A percentile compares a stretch with the other conserved stretches of the same genome.
phyloP scores from a whole-genome alignment of 2,113 vertebrate species.

The Xenus cinereus region DNA sequence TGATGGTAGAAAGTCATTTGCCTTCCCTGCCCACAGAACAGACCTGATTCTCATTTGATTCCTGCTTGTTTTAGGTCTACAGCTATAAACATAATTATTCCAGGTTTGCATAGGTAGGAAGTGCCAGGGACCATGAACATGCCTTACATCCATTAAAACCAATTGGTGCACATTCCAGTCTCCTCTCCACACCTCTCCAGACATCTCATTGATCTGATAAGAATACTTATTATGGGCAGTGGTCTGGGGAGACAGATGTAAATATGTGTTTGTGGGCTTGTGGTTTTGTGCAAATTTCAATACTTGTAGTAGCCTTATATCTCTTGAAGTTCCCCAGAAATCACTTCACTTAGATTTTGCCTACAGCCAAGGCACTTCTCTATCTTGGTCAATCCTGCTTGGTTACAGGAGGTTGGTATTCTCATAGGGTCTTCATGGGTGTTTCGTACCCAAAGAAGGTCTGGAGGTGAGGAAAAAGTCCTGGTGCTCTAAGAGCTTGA shows the following conservation, averaged over 20 bases:
- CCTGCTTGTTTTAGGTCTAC: neutral
- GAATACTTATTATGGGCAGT: neutral
- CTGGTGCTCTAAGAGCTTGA: rapidly evolving
- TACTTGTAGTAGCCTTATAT: neutral
- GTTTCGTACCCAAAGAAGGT: neutral
- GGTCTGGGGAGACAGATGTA: neutral
- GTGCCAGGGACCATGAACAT: neutral
- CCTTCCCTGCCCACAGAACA: neutral
- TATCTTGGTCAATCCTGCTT: neutral
- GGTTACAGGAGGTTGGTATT: neutral
- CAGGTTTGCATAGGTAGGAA: neutral
- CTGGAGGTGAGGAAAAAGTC: neutral
- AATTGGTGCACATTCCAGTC: neutral
- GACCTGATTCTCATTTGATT: neutral
- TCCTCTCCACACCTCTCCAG: neutral
- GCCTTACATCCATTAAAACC: neutral
- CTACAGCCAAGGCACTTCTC: neutral
- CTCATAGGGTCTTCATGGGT: neutral
- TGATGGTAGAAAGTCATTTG: neutral
- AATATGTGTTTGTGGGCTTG: neutral
- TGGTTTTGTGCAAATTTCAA: neutral
- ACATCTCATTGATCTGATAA: neutral
- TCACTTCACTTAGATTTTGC: neutral
- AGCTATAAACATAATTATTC: neutral
- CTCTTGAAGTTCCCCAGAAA: neutral